Percentiles rank a stretch among this genome's conserved stretches.
These are phyloP conservation scores for Pica pica DNA, from an alignment of 2,113 vertebrate genomes.

Conservation along the genomic window DNA sequence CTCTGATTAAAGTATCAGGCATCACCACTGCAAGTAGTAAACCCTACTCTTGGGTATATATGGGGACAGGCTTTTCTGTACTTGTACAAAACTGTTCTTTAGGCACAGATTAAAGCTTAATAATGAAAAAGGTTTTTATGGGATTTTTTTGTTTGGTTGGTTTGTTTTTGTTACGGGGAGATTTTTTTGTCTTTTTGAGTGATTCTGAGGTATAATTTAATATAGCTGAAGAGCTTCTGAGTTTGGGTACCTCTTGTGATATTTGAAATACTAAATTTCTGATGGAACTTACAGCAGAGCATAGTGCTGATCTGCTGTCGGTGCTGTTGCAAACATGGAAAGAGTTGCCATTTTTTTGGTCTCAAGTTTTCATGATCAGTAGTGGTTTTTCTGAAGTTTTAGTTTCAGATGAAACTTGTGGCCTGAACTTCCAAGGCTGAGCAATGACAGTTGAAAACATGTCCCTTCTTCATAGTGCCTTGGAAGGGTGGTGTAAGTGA, in stretches of 20 bases:
- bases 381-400: not conserved
- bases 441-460: not conserved
- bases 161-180: not conserved
- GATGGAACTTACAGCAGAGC: not conserved
- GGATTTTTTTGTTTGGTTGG: not conserved
- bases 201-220: not conserved
- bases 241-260: not conserved
- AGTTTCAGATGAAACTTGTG: not conserved
- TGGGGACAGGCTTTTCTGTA: not conserved
- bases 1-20: not conserved
- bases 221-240: not conserved
- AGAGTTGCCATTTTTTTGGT: not conserved
- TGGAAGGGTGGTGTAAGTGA: not conserved
- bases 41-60: not conserved
- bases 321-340: not conserved
- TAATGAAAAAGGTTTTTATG: not conserved
- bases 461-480: not conserved
- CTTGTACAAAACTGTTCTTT: not conserved
- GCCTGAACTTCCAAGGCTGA: not conserved
- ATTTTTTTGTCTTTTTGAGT: not conserved
- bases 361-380: not conserved
- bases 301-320: not conserved
- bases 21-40: not conserved
- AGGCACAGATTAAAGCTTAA: not conserved
- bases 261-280: not conserved